These are phyloP conservation scores for Myotis yumanensis DNA, from an alignment of 2,113 vertebrate genomes.

Conservation along the genomic window DNA sequence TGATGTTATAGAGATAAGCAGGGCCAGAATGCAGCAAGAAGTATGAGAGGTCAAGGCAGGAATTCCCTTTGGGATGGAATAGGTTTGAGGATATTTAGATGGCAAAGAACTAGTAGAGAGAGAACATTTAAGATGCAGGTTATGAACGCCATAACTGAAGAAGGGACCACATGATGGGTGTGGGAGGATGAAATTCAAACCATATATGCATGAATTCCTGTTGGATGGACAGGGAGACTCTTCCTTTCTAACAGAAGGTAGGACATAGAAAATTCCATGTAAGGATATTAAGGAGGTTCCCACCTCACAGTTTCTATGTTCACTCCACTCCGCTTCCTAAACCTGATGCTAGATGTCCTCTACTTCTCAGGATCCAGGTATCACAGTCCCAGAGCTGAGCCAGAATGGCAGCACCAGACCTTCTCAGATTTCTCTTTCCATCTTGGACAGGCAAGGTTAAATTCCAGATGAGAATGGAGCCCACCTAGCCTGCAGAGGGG, in stretches of 20 bases:
- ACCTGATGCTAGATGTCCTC: neutral
- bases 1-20: too few species aligned
- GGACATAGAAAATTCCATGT: neutral
- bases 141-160: neutral
- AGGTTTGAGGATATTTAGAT: neutral
- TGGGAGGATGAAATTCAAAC: neutral
- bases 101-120: neutral
- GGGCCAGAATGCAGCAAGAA: neutral
- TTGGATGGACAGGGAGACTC: neutral
- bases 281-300: neutral
- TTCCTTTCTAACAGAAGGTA: neutral
- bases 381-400: too few species aligned
- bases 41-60: neutral
- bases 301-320: neutral
- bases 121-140: neutral
- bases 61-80: neutral
- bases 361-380: neutral
- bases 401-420: too few species aligned
- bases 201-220: neutral
- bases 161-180: neutral
- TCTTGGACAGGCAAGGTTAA: too few species aligned
- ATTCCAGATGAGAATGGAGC: too few species aligned
- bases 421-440: too few species aligned
- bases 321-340: neutral
- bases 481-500: too few species aligned